A percentile compares a stretch with the other conserved stretches of the same genome.
Conservation (phyloP, 2,113 vertebrate species). For the Oncorhynchus gorbuscha region DNA sequence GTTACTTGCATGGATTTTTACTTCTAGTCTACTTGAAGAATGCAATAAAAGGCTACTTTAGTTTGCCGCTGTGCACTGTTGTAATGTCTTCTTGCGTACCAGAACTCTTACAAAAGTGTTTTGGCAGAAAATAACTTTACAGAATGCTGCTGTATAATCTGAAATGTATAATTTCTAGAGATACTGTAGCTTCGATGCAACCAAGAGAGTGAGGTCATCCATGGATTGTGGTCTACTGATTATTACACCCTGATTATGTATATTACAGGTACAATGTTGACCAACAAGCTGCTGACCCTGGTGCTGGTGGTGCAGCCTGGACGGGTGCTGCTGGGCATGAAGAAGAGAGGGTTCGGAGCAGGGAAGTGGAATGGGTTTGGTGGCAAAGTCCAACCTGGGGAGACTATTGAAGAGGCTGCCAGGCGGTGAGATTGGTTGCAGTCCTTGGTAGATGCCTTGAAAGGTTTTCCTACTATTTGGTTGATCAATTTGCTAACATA, state of each 20-base stretch:
- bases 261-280: slow-evolving; percentile 68
- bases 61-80: no score
- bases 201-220: background rate
- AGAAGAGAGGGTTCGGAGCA: slow-evolving; percentile 91
- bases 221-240: background rate
- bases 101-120: no score
- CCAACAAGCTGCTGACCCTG: slow-evolving; percentile 81
- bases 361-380: slow-evolving; percentile 96
- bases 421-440: slow-evolving; percentile 72
- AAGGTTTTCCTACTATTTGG: background rate
- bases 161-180: no score
- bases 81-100: no score
- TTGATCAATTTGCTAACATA: background rate
- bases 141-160: no score
- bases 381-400: slow-evolving; percentile 87
- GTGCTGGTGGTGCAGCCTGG: slow-evolving; percentile 86
- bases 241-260: background rate
- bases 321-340: slow-evolving; percentile 89
- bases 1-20: no score
- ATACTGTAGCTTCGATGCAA: no score
- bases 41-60: no score
- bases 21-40: no score
- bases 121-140: no score
- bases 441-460: background rate
- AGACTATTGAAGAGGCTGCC: slow-evolving; percentile 87